Conservation (phyloP, 2,797 vertebrate genomes). For the Choloepus didactylus region DNA sequence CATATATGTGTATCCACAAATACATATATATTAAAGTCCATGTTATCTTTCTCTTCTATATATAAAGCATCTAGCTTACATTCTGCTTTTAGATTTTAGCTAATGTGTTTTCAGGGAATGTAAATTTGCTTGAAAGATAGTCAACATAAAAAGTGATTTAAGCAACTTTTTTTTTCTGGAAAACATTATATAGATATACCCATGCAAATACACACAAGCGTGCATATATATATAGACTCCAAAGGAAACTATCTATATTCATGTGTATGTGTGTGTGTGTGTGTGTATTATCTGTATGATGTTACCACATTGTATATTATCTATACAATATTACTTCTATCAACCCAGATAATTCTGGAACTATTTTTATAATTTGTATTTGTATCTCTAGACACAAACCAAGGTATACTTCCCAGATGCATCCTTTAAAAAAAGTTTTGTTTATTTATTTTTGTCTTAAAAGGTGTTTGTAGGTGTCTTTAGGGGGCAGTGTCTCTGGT, state of each 20-base stretch:
- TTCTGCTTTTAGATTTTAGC: slow-evolving; percentile 21
- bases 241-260: slow-evolving; percentile 30
- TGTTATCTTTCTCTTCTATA: slow-evolving; percentile 39
- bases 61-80: not conserved
- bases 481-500: slow-evolving; percentile 22
- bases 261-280: not conserved
- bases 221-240: not conserved
- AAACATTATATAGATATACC: not conserved
- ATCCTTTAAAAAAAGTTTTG: slow-evolving; percentile 8
- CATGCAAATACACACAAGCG: not conserved
- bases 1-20: not conserved
- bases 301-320: not conserved
- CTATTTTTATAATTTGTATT: slow-evolving; percentile 24
- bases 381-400: not conserved
- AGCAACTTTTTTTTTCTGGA: not conserved
- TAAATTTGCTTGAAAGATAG: slow-evolving; percentile 29
- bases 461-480: slow-evolving; percentile 40
- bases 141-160: slow-evolving; percentile 37
- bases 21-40: slow-evolving; percentile 11
- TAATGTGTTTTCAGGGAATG: slow-evolving; percentile 25
- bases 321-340: slow-evolving; percentile 12
- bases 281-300: slow-evolving; percentile 32
- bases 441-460: not conserved
- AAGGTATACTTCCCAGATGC: not conserved
- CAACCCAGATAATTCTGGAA: not conserved